Evolutionary conservation across 2,888 invertebrate genomes (phyloP).

Genomic region (Spilarctia lutea): DNA sequence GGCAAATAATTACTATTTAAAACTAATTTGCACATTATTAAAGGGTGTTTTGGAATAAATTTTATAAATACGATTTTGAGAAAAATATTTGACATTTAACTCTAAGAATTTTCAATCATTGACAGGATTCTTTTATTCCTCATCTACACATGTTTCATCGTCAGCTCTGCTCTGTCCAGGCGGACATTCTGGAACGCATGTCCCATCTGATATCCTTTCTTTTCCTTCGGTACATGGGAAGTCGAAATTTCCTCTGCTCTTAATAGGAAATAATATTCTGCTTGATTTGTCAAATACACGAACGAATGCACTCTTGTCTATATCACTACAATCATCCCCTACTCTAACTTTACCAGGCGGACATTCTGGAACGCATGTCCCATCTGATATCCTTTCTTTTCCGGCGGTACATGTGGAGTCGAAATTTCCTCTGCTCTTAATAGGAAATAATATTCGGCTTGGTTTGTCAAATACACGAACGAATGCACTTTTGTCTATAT

Average conservation of each 20-base stretch:
- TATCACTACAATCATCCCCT: background rate
- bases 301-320: no score
- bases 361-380: no score
- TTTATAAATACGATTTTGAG: background rate
- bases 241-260: background rate
- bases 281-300: no score
- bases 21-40: background rate
- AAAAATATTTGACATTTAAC: background rate
- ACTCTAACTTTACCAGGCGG: background rate
- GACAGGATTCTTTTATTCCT: background rate
- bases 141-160: conserved; percentile 1
- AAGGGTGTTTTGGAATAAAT: background rate
- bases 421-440: background rate
- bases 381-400: background rate
- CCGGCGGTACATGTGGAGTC: background rate
- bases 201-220: no score
- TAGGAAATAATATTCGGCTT: background rate
- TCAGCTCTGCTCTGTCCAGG: conserved; percentile 2
- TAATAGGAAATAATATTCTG: background rate
- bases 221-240: background rate
- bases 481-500: no score
- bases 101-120: background rate
- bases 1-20: background rate
- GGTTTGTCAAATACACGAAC: no score
- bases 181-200: background rate